These are phyloP conservation scores for Spilosoma lubricipeda DNA, from an alignment of 2,888 invertebrate species.

Conservation along the genomic window DNA sequence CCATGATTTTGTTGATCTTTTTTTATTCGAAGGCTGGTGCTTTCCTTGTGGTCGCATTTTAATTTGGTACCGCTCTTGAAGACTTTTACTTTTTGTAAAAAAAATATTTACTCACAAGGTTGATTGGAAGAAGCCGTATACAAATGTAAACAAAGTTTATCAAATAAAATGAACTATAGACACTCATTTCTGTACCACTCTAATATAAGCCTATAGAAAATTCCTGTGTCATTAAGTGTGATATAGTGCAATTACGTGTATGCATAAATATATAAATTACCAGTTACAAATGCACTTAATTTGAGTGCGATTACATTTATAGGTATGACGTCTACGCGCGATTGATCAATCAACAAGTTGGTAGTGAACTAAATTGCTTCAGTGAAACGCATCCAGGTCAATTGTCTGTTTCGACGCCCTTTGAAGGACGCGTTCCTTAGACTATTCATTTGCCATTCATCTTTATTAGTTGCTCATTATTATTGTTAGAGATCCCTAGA, in stretches of 20 bases:
- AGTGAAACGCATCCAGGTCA: conserved; percentile 72
- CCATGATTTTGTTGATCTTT: too few species aligned
- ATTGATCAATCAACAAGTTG: conserved; percentile 64
- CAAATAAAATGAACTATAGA: not conserved
- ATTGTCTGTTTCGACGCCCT: conserved; percentile 68
- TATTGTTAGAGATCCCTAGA: conserved; percentile 57
- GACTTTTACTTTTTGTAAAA: too few species aligned
- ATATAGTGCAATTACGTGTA: not conserved
- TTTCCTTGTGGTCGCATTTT: too few species aligned
- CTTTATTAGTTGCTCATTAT: conserved; percentile 71
- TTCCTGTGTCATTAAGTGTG: too few species aligned
- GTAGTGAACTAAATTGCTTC: conserved; percentile 74
- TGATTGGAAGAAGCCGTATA: not conserved
- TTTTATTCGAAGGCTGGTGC: too few species aligned
- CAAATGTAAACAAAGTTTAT: not conserved
- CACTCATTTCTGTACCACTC: too few species aligned
- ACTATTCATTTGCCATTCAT: conserved; percentile 43
- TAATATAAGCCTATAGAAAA: too few species aligned
- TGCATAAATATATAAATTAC: not conserved
- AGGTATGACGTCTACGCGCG: conserved; percentile 59
- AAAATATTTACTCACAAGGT: too few species aligned
- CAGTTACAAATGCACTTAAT: conserved; percentile 17
- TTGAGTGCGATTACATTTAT: conserved; percentile 33
- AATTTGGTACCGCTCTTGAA: too few species aligned
- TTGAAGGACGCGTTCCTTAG: conserved; percentile 69